phyloP scores from a whole-genome alignment of 2,888 invertebrate genomes.

The Crioceris asparagi region DNA sequence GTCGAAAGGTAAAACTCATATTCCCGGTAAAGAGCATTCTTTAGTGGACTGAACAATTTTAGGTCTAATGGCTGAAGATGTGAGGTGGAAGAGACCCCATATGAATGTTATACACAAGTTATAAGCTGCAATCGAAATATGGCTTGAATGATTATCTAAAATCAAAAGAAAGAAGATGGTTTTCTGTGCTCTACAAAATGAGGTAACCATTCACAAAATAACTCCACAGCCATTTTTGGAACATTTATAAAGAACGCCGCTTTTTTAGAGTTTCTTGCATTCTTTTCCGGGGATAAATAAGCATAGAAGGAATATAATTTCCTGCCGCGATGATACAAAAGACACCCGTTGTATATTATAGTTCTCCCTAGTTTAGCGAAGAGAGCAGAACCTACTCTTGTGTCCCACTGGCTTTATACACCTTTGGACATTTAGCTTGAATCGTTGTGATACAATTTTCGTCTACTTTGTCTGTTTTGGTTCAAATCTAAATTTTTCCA shows the following conservation, averaged over 20 bases:
- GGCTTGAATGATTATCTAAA: conserved; percentile 12
- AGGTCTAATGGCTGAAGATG: conserved; percentile 13
- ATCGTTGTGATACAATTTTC: conserved; percentile 3
- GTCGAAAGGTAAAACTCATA: conserved; percentile 6
- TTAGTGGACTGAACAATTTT: conserved; percentile 12
- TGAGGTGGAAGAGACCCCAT: conserved; percentile 13
- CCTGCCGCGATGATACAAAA: conserved; percentile 13
- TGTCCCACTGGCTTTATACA: conserved; percentile 12
- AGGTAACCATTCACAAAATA: neutral
- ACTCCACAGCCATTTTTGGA: neutral
- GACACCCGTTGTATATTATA: conserved; percentile 12
- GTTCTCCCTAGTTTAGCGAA: conserved; percentile 14
- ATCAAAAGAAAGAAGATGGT: conserved; percentile 6
- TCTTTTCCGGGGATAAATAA: neutral
- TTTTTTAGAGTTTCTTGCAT: neutral
- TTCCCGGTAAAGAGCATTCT: conserved; percentile 10
- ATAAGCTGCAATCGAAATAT: conserved; percentile 9
- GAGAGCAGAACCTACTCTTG: conserved; percentile 13
- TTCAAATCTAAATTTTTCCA: conserved; percentile 2
- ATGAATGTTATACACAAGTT: conserved; percentile 12
- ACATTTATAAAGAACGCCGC: neutral
- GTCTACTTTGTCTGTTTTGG: conserved; percentile 2
- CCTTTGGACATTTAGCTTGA: conserved; percentile 9
- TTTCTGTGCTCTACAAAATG: neutral
- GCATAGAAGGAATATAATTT: conserved; percentile 8